A percentile compares a stretch with the other conserved stretches of the same genome.
Evolutionary conservation across 2,888 invertebrate genomes (phyloP).

Genomic region (Dasypogon diadema): DNA sequence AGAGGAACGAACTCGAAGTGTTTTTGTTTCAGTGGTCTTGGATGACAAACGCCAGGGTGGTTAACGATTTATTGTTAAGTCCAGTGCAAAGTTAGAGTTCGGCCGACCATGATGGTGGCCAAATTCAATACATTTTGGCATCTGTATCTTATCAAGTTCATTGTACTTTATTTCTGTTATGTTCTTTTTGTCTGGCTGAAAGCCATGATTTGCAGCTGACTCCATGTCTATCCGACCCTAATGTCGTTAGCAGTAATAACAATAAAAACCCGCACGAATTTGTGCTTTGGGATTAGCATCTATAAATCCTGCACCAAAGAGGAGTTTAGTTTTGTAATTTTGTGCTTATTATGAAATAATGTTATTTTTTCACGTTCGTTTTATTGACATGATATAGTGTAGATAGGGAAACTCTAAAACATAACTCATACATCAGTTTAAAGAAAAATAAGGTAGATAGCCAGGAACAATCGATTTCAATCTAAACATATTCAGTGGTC

Average conservation of each 20-base stretch:
- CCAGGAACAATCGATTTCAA: too few relatives aligned
- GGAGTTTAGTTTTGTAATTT: too few relatives aligned
- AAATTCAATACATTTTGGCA: background rate
- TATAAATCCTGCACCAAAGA: too few relatives aligned
- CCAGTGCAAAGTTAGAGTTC: background rate
- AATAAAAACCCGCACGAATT: background rate
- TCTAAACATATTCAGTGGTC: too few relatives aligned
- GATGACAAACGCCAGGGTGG: conserved; percentile 16
- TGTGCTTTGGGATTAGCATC: too few relatives aligned
- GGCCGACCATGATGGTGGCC: conserved; percentile 5
- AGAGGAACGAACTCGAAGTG: background rate
- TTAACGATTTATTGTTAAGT: conserved; percentile 31
- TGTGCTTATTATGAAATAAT: too few relatives aligned
- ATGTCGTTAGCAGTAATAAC: background rate
- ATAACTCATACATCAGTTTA: too few relatives aligned
- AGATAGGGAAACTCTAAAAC: too few relatives aligned
- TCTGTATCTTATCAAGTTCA: background rate
- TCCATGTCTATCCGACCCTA: background rate
- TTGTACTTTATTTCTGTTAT: background rate
- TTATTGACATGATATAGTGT: too few relatives aligned
- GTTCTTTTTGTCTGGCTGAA: background rate
- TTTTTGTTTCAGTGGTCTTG: background rate
- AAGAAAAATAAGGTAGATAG: too few relatives aligned
- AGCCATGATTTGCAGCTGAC: background rate
- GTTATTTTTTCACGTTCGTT: too few relatives aligned